phyloP scores from a whole-genome alignment of 2,113 vertebrate species.

The Symphodus melops region DNA sequence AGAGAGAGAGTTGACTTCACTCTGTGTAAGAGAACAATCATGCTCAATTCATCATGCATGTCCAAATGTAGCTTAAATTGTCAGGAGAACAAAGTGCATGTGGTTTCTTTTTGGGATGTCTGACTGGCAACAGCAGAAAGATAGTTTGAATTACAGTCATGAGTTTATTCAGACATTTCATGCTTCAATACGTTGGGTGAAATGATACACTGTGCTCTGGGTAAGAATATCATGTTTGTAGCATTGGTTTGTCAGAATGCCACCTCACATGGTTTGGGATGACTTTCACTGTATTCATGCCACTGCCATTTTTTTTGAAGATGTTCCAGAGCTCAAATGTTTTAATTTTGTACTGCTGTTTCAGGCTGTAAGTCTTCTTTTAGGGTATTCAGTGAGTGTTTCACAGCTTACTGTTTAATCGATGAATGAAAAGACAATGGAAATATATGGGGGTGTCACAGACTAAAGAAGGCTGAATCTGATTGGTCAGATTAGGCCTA shows the following conservation, averaged over 20 bases:
- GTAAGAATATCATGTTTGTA: not conserved
- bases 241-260: not conserved
- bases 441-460: not conserved
- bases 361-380: too few species aligned
- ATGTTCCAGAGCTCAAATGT: too few species aligned
- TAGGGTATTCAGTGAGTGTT: too few species aligned
- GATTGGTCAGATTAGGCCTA: too few species aligned
- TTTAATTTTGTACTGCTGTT: too few species aligned
- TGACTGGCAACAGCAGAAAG: not conserved
- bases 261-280: not conserved
- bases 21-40: slow-evolving; percentile 55
- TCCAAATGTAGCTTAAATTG: slow-evolving; percentile 44
- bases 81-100: slow-evolving; percentile 27
- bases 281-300: too few species aligned
- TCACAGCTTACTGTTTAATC: too few species aligned
- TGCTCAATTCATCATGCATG: slow-evolving; percentile 35
- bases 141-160: slow-evolving; percentile 21
- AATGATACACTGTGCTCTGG: not conserved
- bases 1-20: slow-evolving; percentile 2
- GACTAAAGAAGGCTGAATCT: too few species aligned
- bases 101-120: slow-evolving; percentile 26
- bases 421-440: too few species aligned
- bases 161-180: slow-evolving; percentile 15
- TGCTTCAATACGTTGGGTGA: not conserved
- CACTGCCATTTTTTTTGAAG: too few species aligned